Percentiles rank a stretch among this genome's conserved stretches.
These are phyloP conservation scores for Lepidocyrtoides sp. DNA, from an alignment of 2,888 invertebrate genomes.

Conservation along the genomic window DNA sequence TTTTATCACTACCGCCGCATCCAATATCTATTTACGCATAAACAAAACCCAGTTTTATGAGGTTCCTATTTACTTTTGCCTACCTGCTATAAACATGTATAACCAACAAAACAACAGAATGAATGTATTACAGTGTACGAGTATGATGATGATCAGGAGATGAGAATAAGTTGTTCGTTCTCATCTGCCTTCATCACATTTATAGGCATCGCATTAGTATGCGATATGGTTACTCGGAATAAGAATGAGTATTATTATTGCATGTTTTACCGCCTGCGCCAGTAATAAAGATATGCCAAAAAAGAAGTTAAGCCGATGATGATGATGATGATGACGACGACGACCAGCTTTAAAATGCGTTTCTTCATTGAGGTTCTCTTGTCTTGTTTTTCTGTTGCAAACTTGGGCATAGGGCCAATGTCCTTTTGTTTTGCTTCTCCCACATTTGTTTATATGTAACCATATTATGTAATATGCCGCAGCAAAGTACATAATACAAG, in stretches of 20 bases:
- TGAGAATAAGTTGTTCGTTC: slow-evolving; percentile 32
- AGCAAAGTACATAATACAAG: slow-evolving; percentile 35
- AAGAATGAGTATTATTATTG: slow-evolving; percentile 57
- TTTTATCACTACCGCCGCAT: slow-evolving; percentile 55
- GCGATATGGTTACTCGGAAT: slow-evolving; percentile 43
- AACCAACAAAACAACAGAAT: slow-evolving; percentile 2
- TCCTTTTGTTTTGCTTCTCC: slow-evolving; percentile 78
- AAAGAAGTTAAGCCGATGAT: slow-evolving; percentile 68
- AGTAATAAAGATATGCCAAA: slow-evolving; percentile 76
- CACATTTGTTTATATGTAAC: slow-evolving; percentile 52
- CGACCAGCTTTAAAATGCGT: slow-evolving; percentile 54
- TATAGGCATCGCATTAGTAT: slow-evolving; percentile 43
- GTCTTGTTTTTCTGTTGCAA: slow-evolving; percentile 69
- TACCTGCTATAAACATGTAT: background rate
- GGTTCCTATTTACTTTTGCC: background rate
- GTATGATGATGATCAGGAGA: background rate
- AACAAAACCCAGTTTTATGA: slow-evolving; percentile 51
- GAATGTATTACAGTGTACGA: background rate
- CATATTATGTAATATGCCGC: slow-evolving; percentile 57
- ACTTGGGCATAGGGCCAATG: slow-evolving; percentile 84
- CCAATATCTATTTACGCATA: slow-evolving; percentile 65
- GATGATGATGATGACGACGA: slow-evolving; percentile 30
- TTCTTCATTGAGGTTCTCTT: slow-evolving; percentile 52
- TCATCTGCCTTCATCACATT: slow-evolving; percentile 24
- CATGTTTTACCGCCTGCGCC: slow-evolving; percentile 70